phyloP scores from a whole-genome alignment of 1,140 invertebrate genomes.

The Coenobita brevimanus region DNA sequence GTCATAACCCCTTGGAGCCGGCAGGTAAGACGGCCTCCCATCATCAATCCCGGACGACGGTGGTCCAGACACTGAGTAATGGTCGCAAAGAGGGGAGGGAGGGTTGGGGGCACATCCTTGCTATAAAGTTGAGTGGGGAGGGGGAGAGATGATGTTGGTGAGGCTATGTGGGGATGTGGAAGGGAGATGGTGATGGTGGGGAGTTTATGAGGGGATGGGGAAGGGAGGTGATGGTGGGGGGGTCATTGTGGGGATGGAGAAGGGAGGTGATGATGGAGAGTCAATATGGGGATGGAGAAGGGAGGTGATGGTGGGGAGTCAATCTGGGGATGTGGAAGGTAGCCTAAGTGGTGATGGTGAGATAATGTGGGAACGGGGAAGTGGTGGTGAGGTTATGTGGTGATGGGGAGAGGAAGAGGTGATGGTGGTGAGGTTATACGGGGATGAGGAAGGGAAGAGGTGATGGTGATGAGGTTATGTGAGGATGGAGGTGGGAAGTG shows the following conservation, averaged over 20 bases:
- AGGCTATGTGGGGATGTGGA: neutral
- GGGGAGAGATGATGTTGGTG: neutral
- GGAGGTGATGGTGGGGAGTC: neutral
- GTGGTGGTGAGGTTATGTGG: neutral
- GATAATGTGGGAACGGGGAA: neutral
- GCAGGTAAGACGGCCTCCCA: too few species aligned
- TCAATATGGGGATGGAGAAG: neutral
- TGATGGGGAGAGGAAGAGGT: neutral
- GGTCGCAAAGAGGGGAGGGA: neutral
- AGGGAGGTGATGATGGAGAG: neutral
- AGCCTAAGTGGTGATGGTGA: neutral
- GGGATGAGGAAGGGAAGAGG: neutral
- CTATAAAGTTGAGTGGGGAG: neutral
- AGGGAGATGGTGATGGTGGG: too few species aligned
- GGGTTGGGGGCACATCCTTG: too few species aligned
- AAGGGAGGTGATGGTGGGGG: too few species aligned
- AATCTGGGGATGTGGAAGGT: too few species aligned
- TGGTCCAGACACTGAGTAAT: neutral
- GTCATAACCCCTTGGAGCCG: too few species aligned
- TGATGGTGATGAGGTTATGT: neutral
- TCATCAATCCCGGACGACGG: too few species aligned
- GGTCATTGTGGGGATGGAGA: neutral
- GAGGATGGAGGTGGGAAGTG: neutral
- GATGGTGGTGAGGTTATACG: neutral
- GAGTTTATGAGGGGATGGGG: too few species aligned